Conservation (phyloP, 2,113 vertebrate genomes). For the Epinephelus cyanopodus region DNA sequence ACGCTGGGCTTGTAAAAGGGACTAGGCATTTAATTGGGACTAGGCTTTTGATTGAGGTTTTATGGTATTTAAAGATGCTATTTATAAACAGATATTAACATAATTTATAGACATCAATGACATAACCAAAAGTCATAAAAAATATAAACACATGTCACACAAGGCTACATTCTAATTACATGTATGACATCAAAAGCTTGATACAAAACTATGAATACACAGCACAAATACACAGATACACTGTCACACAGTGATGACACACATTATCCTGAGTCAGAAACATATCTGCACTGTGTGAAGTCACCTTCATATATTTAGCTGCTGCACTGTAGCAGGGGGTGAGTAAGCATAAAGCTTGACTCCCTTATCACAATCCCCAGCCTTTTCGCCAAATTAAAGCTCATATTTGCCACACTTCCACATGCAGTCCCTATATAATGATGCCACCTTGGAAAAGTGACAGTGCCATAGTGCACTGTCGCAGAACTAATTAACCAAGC, state of each 20-base stretch:
- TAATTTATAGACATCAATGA: neutral
- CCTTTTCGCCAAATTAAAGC: constrained; percentile 1
- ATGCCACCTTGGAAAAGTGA: neutral
- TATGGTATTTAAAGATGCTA: no score
- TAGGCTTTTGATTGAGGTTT: no score
- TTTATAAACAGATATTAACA: no score
- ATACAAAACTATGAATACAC: neutral
- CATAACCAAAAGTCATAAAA: no score
- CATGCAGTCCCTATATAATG: neutral
- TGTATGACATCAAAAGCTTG: neutral
- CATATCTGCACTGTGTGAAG: neutral
- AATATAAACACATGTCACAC: no score
- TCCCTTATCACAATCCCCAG: constrained; percentile 29
- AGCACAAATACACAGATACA: neutral
- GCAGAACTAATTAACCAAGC: constrained; percentile 36
- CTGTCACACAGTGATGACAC: neutral
- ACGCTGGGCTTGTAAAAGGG: no score
- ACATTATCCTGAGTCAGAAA: neutral
- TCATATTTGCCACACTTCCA: neutral
- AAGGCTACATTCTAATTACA: no score
- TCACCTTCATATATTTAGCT: constrained; percentile 19
- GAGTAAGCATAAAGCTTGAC: constrained; percentile 33
- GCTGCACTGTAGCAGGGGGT: neutral
- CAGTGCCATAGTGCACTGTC: neutral
- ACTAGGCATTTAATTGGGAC: no score